A percentile compares a stretch with the other conserved stretches of the same genome.
Evolutionary conservation across 2,888 invertebrate species (phyloP).

Genomic region (Microdon myrmicae): DNA sequence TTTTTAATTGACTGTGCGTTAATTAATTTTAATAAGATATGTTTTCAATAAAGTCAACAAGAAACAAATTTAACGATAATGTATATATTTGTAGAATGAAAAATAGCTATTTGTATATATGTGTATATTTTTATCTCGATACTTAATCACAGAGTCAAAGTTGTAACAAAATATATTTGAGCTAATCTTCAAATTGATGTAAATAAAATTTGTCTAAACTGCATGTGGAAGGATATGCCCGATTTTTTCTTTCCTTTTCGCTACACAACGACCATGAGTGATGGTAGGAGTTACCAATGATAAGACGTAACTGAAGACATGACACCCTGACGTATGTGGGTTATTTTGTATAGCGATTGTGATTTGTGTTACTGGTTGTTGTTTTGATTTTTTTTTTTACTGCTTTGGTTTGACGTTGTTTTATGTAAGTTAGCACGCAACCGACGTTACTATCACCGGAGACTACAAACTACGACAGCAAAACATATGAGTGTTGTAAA

Average conservation of each 20-base stretch:
- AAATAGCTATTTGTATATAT: not conserved
- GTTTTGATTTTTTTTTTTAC: slow-evolving; percentile 11
- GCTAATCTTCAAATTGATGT: slow-evolving; percentile 20
- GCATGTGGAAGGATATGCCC: not conserved
- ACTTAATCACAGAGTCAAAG: too few species aligned
- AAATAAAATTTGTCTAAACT: slow-evolving; percentile 41
- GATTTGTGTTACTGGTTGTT: slow-evolving; percentile 7
- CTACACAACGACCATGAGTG: slow-evolving; percentile 1
- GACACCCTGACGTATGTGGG: slow-evolving; percentile 39
- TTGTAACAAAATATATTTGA: slow-evolving; percentile 29
- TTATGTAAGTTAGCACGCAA: slow-evolving; percentile 33
- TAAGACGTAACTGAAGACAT: slow-evolving; percentile 25
- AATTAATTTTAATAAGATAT: too few species aligned
- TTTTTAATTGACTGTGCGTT: too few species aligned
- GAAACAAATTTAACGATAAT: too few species aligned
- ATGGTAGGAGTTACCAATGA: slow-evolving; percentile 32
- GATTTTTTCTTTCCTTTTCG: slow-evolving; percentile 14
- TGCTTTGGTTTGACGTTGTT: slow-evolving; percentile 8
- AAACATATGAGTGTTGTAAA: too few species aligned
- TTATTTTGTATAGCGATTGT: slow-evolving; percentile 7
- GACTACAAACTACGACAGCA: too few species aligned
- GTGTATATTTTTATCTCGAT: not conserved
- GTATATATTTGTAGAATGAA: too few species aligned
- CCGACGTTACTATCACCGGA: not conserved
- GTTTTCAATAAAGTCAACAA: too few species aligned